Percentiles rank a stretch among this genome's conserved stretches.
Conservation (phyloP, 2,113 vertebrate species). For the Craseonycteris thonglongyai region DNA sequence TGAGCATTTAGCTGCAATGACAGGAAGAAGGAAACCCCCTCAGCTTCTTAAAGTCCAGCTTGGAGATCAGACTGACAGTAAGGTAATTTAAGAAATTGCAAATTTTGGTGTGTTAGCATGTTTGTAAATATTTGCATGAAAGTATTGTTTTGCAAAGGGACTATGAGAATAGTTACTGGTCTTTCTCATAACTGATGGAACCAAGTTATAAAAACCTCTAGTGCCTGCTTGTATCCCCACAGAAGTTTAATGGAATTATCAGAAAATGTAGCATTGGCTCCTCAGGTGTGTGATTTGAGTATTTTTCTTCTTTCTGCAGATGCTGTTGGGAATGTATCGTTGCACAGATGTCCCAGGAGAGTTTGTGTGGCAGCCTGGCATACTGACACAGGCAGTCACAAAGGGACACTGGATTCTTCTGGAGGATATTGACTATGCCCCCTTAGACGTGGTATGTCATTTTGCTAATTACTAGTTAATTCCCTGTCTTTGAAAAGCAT, state of each 20-base stretch:
- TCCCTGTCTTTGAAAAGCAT: not conserved
- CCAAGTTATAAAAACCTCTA: not conserved
- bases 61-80: slow-evolving; percentile 98
- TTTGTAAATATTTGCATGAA: not conserved
- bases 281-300: not conserved
- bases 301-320: slow-evolving; percentile 74
- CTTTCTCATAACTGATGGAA: not conserved
- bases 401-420: slow-evolving; percentile 94
- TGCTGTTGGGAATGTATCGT: slow-evolving; percentile 95
- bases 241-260: not conserved
- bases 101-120: not conserved
- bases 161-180: not conserved
- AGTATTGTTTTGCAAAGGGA: not conserved
- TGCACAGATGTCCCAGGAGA: slow-evolving; percentile 96
- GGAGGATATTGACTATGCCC: slow-evolving; percentile 97
- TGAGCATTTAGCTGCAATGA: slow-evolving; percentile 88
- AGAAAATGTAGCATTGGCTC: not conserved
- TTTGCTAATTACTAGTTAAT: not conserved
- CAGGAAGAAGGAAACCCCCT: slow-evolving; percentile 87
- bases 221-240: not conserved
- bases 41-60: slow-evolving; percentile 96
- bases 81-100: slow-evolving; percentile 81
- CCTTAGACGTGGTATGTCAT: slow-evolving; percentile 92
- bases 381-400: slow-evolving; percentile 91
- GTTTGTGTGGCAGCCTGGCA: slow-evolving; percentile 96